Base-by-base conservation (phyloP, 2,797 vertebrate genomes). In the Ataeniobius toweri region DNA sequence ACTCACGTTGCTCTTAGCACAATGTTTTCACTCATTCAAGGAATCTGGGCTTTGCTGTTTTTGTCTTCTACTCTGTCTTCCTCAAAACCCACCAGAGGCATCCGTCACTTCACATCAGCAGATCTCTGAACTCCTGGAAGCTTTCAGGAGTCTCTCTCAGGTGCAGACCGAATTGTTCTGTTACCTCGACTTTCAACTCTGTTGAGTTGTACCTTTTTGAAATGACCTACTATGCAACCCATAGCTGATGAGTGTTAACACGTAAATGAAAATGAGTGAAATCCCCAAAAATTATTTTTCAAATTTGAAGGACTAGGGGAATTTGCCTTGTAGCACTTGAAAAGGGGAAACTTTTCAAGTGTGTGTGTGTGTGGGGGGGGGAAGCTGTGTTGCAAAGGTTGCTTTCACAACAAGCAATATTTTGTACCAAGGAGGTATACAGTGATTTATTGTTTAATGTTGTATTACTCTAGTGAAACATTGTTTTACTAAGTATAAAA, bases 41-140 rank as follows among this genome's bases (percentile, higher is more conserved):
- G 77, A 84, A 80, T 80, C 63, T 70, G 41, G 80, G 78, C 68
- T 80, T 58, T 75, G 65, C 26, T 70, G n/a, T 48, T 58, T 75
- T 46, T 58, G 82, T 76, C 68, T 86, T 75, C 72, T 70, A 70
- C 76, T 74, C 61, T 18, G 76, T 79, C 53, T 87, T 89, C 84
- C 85, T 75, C 55, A 7, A 84, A 86, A 75, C 78, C 80, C 90
- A 80, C 86, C 76, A 79, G 86, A 81, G 90, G 87, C 76, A 22
- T 76, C 84, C 61, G 68, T 93, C 92, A 86, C 82, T 83, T 85
- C n/a, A 24, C 75, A 91, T 91, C 90, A 90, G 80, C 41, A 61
- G 79, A 71, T 85, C 80, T 83, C 71, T 68, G 76, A 80, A 85
- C 71, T 81, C 69, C 76, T 26, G n/a, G 78, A 82, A 77, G 76